A percentile compares a stretch with the other conserved stretches of the same genome.
Conservation (phyloP, 2,113 vertebrate genomes). For the Stigmatopora argus region DNA sequence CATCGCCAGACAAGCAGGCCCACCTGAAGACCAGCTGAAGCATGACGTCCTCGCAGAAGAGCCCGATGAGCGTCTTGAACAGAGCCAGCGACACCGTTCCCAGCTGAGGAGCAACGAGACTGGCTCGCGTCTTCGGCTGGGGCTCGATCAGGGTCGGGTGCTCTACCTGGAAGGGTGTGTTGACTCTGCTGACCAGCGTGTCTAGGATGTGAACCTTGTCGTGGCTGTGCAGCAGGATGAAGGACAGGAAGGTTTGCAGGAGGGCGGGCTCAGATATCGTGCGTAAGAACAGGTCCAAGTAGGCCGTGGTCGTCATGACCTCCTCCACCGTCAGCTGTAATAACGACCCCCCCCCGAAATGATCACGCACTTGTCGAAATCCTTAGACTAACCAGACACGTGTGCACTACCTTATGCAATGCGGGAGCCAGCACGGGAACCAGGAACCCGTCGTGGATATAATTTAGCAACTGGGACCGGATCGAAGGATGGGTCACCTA, state of each 20-base stretch:
- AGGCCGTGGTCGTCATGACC: conserved; percentile 93
- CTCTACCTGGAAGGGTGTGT: conserved; percentile 91
- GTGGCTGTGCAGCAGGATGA: conserved; percentile 85
- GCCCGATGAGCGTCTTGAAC: conserved; percentile 88
- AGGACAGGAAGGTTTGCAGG: conserved; percentile 89
- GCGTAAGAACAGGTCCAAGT: conserved; percentile 90
- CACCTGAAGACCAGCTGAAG: conserved; percentile 91
- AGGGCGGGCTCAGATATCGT: conserved; percentile 83
- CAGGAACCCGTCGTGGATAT: conserved; percentile 95
- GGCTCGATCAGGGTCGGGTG: not conserved
- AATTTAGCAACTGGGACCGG: conserved; percentile 83
- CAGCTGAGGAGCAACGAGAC: conserved; percentile 64
- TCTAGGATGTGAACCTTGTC: conserved; percentile 90
- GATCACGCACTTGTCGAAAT: not conserved
- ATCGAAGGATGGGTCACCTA: conserved; percentile 88
- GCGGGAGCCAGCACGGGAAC: conserved; percentile 94
- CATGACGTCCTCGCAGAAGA: conserved; percentile 97
- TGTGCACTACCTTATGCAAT: conserved; percentile 84
- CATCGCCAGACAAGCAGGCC: not conserved
- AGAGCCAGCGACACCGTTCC: conserved; percentile 91
- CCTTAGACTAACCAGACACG: not conserved
- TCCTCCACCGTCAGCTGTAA: conserved; percentile 88
- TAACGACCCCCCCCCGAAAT: conserved; percentile 2
- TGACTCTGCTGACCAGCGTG: conserved; percentile 90
- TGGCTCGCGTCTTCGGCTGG: not conserved